These are phyloP conservation scores for Chymomyza costata DNA, from an alignment of 1,140 invertebrate species.

Conservation along the genomic window DNA sequence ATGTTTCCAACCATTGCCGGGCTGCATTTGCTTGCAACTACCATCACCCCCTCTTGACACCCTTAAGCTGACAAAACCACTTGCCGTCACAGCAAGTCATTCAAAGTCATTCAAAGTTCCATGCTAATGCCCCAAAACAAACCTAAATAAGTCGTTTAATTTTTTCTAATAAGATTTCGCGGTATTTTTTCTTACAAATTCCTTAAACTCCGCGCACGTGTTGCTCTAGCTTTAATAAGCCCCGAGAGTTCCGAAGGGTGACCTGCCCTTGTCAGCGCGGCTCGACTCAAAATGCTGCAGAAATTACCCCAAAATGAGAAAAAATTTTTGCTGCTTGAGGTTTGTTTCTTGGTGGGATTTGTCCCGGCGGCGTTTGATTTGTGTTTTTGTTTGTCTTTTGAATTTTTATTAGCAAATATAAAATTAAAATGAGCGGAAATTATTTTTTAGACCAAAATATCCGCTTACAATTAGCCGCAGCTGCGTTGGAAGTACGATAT, in stretches of 20 bases:
- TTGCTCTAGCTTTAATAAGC: constrained; percentile 45
- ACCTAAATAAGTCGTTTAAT: constrained; percentile 60
- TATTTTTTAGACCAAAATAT: constrained; percentile 51
- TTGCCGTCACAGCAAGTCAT: background rate
- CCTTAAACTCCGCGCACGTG: constrained; percentile 46
- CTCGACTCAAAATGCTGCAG: constrained; percentile 12
- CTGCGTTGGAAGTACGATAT: too few relatives aligned
- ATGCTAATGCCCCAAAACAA: constrained; percentile 22
- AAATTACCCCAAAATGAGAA: constrained; percentile 38
- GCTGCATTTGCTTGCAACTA: too few relatives aligned
- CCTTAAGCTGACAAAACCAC: too few relatives aligned
- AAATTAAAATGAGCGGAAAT: constrained; percentile 62
- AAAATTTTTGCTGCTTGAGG: constrained; percentile 37
- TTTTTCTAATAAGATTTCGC: constrained; percentile 66
- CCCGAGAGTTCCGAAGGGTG: background rate
- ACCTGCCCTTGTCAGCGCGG: too few relatives aligned
- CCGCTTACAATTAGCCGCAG: constrained; percentile 15
- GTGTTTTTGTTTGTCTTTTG: constrained; percentile 65
- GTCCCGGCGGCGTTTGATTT: constrained; percentile 50
- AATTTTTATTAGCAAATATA: constrained; percentile 49
- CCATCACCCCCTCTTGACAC: too few relatives aligned
- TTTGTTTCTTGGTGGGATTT: constrained; percentile 23
- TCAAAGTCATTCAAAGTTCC: too few relatives aligned
- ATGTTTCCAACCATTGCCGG: constrained; percentile 11
- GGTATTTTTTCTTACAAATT: constrained; percentile 39